A percentile compares a stretch with the other conserved stretches of the same genome.
Conservation (phyloP, 2,113 vertebrate genomes). For the Myodes glareolus region DNA sequence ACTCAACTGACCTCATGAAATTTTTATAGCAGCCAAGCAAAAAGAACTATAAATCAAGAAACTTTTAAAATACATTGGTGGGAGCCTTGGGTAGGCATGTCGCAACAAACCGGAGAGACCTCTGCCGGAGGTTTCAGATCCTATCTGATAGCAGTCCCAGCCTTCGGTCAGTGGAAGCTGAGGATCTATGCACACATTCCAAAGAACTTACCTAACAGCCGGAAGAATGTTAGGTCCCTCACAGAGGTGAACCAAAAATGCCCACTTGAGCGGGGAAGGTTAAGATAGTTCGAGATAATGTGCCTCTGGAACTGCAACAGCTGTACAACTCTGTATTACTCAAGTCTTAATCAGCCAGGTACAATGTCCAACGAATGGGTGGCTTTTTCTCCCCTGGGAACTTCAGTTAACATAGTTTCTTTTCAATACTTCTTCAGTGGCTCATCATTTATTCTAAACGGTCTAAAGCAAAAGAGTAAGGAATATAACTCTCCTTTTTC, state of each 20-base stretch:
- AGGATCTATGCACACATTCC: background rate
- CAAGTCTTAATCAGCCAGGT: background rate
- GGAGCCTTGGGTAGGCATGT: background rate
- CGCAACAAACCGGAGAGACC: background rate
- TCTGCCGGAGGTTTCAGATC: background rate
- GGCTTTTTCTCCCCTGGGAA: background rate
- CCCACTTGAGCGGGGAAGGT: background rate
- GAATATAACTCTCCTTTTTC: slow-evolving; percentile 49
- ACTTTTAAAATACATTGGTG: background rate
- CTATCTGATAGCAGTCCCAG: background rate
- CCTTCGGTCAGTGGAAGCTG: background rate
- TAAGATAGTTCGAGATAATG: background rate
- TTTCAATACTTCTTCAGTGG: background rate
- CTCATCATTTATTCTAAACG: slow-evolving; percentile 24
- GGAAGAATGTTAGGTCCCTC: background rate
- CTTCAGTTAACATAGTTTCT: background rate
- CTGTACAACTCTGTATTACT: background rate
- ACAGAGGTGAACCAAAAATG: background rate
- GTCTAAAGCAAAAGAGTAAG: background rate
- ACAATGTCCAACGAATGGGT: background rate
- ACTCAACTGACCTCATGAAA: background rate
- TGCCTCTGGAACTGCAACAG: background rate
- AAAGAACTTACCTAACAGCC: background rate
- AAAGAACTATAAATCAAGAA: background rate
- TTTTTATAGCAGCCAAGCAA: background rate